Base-by-base conservation (phyloP, 1,140 invertebrate genomes). In the Bombus vancouverensis region DNA sequence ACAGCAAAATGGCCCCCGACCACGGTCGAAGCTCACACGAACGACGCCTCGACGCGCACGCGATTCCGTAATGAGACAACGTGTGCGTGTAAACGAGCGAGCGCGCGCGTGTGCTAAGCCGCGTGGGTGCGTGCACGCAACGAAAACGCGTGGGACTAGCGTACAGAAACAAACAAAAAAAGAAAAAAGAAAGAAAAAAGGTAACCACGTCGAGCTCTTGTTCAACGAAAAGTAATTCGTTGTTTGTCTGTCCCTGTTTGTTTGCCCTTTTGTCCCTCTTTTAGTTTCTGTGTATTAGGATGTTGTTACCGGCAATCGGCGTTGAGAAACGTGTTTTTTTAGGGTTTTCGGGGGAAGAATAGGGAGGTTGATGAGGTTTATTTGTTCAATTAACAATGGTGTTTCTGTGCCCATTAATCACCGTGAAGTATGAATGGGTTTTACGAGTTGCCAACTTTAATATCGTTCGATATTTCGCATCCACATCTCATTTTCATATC, bases 1-100 rank as follows among this genome's bases (percentile, higher is more conserved):
- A 90, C 91, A 93, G 92, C 92, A 94, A 94, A 93, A 94, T 94
- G 93, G 93, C 92, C 92, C 90, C 93, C 89, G 84, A 83, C 65
- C 87, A 39, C 75, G 88, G 59, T 72, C 81, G 83, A 90, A 88
- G 89, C 81, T 90, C 76, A 65, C 88, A 87, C 88, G 78, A 73
- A 85, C 87, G 89, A 86, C 83, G 91, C 88, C 87, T 86, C 82
- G 72, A 47, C 75, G 88, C 93, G 88, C 93, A 94, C 93, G 93
- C 93, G 92, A 94, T 92, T 91, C 86, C 72, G 83, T 89, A 92
- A 92, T 91, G 90, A 92, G 81, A 66, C 75, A 73, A 39, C 62
- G 65, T 71, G 70, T 77, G 89, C 76, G 65, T 84, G 89, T 53
- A 18, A 53, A 53, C 18, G 47, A 53, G 47, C 47, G 47, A 53